Conservation (phyloP, 2,888 invertebrate species). For the Coremacera marginata region DNA sequence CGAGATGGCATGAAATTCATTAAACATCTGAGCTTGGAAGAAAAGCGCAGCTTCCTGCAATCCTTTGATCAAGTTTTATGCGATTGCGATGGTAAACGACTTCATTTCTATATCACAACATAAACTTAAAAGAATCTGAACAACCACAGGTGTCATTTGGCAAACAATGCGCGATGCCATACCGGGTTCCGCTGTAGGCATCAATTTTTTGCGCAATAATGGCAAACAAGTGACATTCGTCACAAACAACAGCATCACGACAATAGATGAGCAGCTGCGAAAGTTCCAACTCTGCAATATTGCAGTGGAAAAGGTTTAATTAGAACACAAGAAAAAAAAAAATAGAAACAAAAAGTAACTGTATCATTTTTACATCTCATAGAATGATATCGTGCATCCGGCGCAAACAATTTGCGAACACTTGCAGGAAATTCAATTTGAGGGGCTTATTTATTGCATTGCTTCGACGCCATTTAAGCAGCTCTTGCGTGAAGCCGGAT, state of each 20-base stretch:
- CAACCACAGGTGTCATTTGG: constrained; percentile 71
- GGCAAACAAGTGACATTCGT: constrained; percentile 69
- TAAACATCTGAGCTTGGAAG: constrained; percentile 46
- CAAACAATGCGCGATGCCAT: constrained; percentile 62
- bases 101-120: neutral
- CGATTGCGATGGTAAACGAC: constrained; percentile 73
- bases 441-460: constrained; percentile 69
- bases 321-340: neutral
- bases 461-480: constrained; percentile 64
- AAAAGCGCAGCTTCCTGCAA: constrained; percentile 66
- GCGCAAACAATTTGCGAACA: constrained; percentile 70
- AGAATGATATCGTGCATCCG: constrained; percentile 67
- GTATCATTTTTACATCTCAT: neutral
- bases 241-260: constrained; percentile 68
- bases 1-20: constrained; percentile 31
- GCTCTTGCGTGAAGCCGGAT: constrained; percentile 68
- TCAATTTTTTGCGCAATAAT: constrained; percentile 63
- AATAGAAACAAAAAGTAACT: neutral
- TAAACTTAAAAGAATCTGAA: neutral
- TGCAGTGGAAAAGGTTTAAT: constrained; percentile 56
- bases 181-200: constrained; percentile 64
- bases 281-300: constrained; percentile 59
- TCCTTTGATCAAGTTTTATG: constrained; percentile 73
- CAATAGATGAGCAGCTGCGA: constrained; percentile 55
- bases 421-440: constrained; percentile 69